Conservation (phyloP, 1,140 invertebrate species). For the Zeugodacus cucurbitae region DNA sequence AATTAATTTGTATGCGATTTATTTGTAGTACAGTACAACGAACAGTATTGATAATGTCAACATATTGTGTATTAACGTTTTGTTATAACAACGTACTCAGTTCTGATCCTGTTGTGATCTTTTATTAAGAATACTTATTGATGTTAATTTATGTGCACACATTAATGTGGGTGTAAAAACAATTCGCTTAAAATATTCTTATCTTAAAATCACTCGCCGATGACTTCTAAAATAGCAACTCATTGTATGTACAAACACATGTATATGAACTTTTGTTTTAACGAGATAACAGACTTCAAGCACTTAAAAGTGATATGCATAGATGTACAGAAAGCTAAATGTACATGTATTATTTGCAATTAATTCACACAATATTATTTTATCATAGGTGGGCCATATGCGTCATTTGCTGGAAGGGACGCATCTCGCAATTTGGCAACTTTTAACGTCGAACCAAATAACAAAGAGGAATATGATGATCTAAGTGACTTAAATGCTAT, state of each 20-base stretch:
- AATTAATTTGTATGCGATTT: too few species aligned
- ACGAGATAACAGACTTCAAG: background rate
- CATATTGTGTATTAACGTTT: too few species aligned
- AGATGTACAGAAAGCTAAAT: background rate
- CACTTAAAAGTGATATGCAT: too few species aligned
- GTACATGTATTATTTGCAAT: background rate
- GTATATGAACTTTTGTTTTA: background rate
- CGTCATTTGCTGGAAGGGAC: slow-evolving; percentile 94
- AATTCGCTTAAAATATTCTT: background rate
- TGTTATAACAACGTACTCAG: too few species aligned
- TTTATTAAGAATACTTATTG: too few species aligned
- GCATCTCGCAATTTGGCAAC: slow-evolving; percentile 93
- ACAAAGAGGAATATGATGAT: slow-evolving; percentile 93
- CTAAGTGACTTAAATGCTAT: slow-evolving; percentile 89
- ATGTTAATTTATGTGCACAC: too few species aligned
- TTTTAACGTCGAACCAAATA: slow-evolving; percentile 85
- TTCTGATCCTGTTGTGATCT: too few species aligned
- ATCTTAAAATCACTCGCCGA: background rate
- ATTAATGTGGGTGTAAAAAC: background rate
- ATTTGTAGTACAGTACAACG: too few species aligned
- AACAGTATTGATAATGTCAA: too few species aligned
- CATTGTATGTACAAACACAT: background rate
- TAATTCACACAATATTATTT: slow-evolving; percentile 35
- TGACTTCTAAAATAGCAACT: background rate
- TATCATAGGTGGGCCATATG: slow-evolving; percentile 88